These are phyloP conservation scores for Chrysolina oricalcia DNA, from an alignment of 2,888 invertebrate species.

Conservation along the genomic window DNA sequence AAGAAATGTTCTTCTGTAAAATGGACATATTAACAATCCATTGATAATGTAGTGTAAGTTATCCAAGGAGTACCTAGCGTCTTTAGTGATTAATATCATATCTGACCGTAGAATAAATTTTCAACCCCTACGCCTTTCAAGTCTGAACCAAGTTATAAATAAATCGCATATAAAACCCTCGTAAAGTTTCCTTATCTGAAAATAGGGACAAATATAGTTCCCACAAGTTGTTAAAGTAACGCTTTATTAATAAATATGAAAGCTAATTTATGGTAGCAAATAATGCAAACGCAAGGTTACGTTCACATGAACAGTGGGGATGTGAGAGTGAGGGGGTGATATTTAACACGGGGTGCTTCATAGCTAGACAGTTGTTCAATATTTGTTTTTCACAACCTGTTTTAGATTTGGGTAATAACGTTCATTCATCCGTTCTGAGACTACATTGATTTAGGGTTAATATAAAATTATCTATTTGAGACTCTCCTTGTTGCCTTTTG, in stretches of 20 bases:
- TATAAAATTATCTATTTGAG: not conserved
- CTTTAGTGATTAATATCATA: not conserved
- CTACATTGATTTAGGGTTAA: not conserved
- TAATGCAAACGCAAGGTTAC: slow-evolving; percentile 57
- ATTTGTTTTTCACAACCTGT: slow-evolving; percentile 28
- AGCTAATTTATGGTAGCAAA: slow-evolving; percentile 61
- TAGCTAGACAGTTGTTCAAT: slow-evolving; percentile 27
- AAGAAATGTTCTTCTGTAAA: too few species aligned
- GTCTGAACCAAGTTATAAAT: slow-evolving; percentile 44
- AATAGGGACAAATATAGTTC: slow-evolving; percentile 62
- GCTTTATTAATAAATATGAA: slow-evolving; percentile 63
- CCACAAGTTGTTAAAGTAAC: slow-evolving; percentile 62
- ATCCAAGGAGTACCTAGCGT: not conserved
- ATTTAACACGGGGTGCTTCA: not conserved
- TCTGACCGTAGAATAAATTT: slow-evolving; percentile 19
- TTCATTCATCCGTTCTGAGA: slow-evolving; percentile 3
- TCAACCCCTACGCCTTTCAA: not conserved
- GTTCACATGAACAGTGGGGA: slow-evolving; percentile 47
- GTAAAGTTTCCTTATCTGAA: slow-evolving; percentile 56
- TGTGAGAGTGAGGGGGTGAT: slow-evolving; percentile 22
- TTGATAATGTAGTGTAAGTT: too few species aligned
- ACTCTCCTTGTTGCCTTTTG: not conserved
- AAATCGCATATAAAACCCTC: slow-evolving; percentile 49
- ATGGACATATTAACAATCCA: too few species aligned
- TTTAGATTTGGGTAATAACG: not conserved